Evolutionary conservation across 2,888 invertebrate species (phyloP), one percentile per base, ranked within the genome.

Genomic region (Meganola albula): DNA sequence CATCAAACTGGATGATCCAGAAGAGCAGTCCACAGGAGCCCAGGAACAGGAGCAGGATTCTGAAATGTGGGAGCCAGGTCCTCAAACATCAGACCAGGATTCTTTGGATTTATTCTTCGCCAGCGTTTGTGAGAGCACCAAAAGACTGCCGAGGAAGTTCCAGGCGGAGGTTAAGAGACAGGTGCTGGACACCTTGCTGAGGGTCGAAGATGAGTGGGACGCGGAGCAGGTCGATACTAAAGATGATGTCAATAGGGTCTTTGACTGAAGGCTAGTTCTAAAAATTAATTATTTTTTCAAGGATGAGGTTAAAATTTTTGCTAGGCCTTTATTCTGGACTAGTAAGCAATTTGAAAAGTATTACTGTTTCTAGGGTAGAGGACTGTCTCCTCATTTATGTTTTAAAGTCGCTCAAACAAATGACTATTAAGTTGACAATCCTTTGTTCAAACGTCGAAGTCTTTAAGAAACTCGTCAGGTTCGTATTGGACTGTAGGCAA

Each of bases 51-150:
- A 74, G 24, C 49, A 51, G 0, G 65, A 53, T 27, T 23, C 46
- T 1, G 63, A 63, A 10, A 35, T 40, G n/a, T 75, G 74, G 79
- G 74, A 74, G 18, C 58, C 65, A 0, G 51, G 48, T 5, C 22
- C 30, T 11, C 30, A 22, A 20, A 10, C 30, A 13, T 26, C 37
- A 1, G 74, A 67, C 26, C 54, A 68, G 12, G 78, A 78, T 31
- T 66, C 78, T 1, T 40, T 85, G 12, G 84, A 84, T 20, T 54
- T 85, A 49, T 85, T 83, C 66, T 85, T 85, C 44, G 83, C 84
- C 8, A 80, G 80, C 51, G 76, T 84, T 29, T 84, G 84, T 49
- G 78, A 78, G 47, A 79, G 80, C 54, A 64, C 74, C 18, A 71
- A 69, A 47, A 58, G 20, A 7, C n/a, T 85, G 14, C 76, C 83